phyloP scores from a whole-genome alignment of 1,140 invertebrate genomes.

The Macrobrachium nipponense region DNA sequence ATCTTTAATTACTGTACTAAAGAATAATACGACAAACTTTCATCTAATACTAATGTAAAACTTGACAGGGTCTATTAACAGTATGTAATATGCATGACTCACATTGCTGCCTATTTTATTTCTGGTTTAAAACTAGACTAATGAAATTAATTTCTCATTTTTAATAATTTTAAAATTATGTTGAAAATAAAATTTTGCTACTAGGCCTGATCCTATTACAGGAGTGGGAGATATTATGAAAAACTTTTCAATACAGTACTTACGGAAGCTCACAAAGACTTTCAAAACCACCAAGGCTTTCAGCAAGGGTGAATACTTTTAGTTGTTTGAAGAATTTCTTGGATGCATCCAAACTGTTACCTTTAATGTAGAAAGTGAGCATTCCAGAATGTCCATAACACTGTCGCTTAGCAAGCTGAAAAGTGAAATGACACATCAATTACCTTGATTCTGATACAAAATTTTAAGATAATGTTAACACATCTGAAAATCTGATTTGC shows the following conservation, averaged over 20 bases:
- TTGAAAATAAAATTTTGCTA: not conserved
- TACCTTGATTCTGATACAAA: not conserved
- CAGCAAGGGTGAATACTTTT: slow-evolving; percentile 90
- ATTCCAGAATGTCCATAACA: slow-evolving; percentile 93
- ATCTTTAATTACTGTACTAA: not conserved
- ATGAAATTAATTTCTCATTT: not conserved
- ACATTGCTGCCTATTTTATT: too few relatives aligned
- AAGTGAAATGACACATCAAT: slow-evolving; percentile 8
- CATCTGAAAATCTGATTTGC: too few relatives aligned
- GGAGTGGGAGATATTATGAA: not conserved
- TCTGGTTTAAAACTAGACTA: too few relatives aligned
- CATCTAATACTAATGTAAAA: not conserved
- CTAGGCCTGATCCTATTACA: not conserved
- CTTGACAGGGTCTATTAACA: not conserved
- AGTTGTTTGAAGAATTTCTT: slow-evolving; percentile 81
- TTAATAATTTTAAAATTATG: not conserved
- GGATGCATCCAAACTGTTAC: slow-evolving; percentile 83
- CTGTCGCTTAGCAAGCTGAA: slow-evolving; percentile 81
- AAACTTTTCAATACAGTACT: slow-evolving; percentile 63
- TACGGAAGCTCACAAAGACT: slow-evolving; percentile 80
- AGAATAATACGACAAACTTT: not conserved
- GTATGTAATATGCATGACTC: too few relatives aligned
- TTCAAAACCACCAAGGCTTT: slow-evolving; percentile 96
- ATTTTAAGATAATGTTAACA: not conserved
- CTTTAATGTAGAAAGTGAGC: slow-evolving; percentile 88